Evolutionary conservation across 2,888 invertebrate species (phyloP).

Genomic region (Zaprionus bogoriensis): DNA sequence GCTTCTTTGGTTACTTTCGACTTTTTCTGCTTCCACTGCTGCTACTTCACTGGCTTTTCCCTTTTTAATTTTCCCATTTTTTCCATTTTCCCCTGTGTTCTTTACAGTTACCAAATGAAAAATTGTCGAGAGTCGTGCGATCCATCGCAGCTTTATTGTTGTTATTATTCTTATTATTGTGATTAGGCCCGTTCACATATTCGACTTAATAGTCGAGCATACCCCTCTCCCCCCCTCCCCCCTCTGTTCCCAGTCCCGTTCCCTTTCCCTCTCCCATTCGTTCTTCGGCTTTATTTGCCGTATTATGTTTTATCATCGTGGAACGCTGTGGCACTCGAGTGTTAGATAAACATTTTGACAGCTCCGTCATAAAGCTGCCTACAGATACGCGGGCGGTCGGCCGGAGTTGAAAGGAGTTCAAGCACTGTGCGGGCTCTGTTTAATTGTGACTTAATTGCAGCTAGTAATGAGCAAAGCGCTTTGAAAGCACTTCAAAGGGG

Average conservation of each 20-base stretch:
- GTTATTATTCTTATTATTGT: conserved; percentile 32
- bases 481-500: not conserved
- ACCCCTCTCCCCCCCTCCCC: not conserved
- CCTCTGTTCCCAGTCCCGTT: not conserved
- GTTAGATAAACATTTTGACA: conserved; percentile 75
- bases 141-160: conserved; percentile 12
- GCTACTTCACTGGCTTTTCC: not conserved
- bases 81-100: not conserved
- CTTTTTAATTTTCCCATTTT: not conserved
- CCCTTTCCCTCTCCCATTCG: not conserved
- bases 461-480: not conserved
- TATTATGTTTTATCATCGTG: conserved; percentile 55
- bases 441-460: conserved; percentile 10
- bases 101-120: not conserved
- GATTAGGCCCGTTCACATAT: conserved; percentile 37
- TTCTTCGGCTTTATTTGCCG: conserved; percentile 55
- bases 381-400: conserved; percentile 17
- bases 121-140: conserved; percentile 24
- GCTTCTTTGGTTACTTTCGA: conserved; percentile 27
- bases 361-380: conserved; percentile 57
- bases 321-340: conserved; percentile 60
- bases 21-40: no score
- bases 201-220: conserved; percentile 17
- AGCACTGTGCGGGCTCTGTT: not conserved
- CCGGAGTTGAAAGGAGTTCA: conserved; percentile 9